Conservation (phyloP, 2,888 invertebrate genomes). For the Myathropa florea region DNA sequence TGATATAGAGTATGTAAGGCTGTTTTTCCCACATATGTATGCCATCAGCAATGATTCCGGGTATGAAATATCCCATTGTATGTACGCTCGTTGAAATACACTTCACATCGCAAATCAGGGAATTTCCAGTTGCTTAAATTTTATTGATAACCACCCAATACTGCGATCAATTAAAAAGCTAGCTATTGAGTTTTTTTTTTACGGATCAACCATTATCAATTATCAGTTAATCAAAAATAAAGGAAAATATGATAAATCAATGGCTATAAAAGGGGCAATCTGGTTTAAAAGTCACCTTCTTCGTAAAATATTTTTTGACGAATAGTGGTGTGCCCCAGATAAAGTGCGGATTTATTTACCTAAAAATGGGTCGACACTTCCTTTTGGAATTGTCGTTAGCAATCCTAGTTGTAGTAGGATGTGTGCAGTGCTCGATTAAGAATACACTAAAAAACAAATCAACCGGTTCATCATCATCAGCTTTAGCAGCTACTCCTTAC, state of each 20-base stretch:
- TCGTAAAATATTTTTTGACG: slow-evolving; percentile 44
- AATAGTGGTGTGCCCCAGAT: slow-evolving; percentile 13
- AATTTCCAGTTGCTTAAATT: slow-evolving; percentile 46
- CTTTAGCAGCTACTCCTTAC: slow-evolving; percentile 73
- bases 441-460: slow-evolving; percentile 39
- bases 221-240: slow-evolving; percentile 55
- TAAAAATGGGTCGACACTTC: slow-evolving; percentile 69
- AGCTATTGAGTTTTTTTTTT: slow-evolving; percentile 17
- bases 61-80: slow-evolving; percentile 22
- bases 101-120: slow-evolving; percentile 49
- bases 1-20: no score
- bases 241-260: slow-evolving; percentile 42
- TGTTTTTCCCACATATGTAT: no score
- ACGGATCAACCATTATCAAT: slow-evolving; percentile 54
- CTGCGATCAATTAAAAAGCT: slow-evolving; percentile 41
- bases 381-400: slow-evolving; percentile 69
- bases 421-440: slow-evolving; percentile 60
- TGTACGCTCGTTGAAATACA: background rate
- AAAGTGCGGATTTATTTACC: slow-evolving; percentile 15
- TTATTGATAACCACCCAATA: slow-evolving; percentile 44
- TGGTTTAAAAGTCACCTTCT: slow-evolving; percentile 63
- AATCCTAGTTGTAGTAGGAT: slow-evolving; percentile 59
- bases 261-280: slow-evolving; percentile 73
- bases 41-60: slow-evolving; percentile 14
- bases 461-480: slow-evolving; percentile 27